Evolutionary conservation across 2,888 invertebrate species (phyloP).

Genomic region (Halocaridina rubra): DNA sequence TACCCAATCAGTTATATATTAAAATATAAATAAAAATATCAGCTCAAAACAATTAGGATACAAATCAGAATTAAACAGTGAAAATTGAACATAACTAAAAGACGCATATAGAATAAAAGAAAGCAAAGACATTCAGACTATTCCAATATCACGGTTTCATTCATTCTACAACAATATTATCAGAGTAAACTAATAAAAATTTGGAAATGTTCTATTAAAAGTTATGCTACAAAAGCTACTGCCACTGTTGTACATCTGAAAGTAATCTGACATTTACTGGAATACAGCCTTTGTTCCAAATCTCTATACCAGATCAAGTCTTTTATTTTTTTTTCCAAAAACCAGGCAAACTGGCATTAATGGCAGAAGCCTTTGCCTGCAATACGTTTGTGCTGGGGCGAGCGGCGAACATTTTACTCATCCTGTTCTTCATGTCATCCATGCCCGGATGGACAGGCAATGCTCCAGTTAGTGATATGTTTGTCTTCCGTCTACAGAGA

Average conservation of each 20-base stretch:
- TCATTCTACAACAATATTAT: not conserved
- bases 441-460: constrained; percentile 65
- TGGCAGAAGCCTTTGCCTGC: constrained; percentile 13
- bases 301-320: no score
- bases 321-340: constrained; percentile 33
- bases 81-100: no score
- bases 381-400: constrained; percentile 1
- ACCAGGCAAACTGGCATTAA: constrained; percentile 32
- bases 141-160: not conserved
- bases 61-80: no score
- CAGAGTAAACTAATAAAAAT: not conserved
- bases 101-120: no score
- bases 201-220: not conserved
- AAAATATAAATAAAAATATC: no score
- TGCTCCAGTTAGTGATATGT: constrained; percentile 21
- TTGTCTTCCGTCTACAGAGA: constrained; percentile 29
- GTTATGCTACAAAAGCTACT: not conserved
- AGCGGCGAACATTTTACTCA: constrained; percentile 73
- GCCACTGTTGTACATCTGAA: not conserved
- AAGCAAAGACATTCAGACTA: no score
- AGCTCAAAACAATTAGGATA: no score
- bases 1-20: no score
- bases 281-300: no score
- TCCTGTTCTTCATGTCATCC: constrained; percentile 74
- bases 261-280: no score